Percentiles rank a stretch among this genome's conserved stretches.
These are phyloP conservation scores for Nycteola revayana DNA, from an alignment of 2,888 invertebrate genomes.

Conservation along the genomic window DNA sequence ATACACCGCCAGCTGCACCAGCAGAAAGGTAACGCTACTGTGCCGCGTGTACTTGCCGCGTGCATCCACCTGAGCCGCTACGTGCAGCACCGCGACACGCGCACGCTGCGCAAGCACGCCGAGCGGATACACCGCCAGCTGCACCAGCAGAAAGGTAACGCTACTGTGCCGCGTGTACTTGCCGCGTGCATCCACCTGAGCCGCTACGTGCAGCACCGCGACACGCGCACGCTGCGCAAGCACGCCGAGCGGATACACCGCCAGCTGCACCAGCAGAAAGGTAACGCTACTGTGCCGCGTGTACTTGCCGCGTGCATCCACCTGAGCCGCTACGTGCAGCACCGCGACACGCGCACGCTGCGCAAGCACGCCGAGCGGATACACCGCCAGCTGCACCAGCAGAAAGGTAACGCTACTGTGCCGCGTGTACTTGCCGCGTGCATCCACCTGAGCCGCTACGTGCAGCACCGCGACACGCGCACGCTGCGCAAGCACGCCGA, in stretches of 20 bases:
- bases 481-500: conserved; percentile 87
- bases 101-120: conserved; percentile 86
- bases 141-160: too few relatives aligned
- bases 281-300: too few relatives aligned
- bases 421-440: too few relatives aligned
- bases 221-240: conserved; percentile 87
- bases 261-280: conserved; percentile 77
- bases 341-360: conserved; percentile 89
- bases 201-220: conserved; percentile 89
- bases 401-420: too few relatives aligned
- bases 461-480: conserved; percentile 89
- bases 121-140: conserved; percentile 85
- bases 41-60: too few relatives aligned
- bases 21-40: too few relatives aligned
- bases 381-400: conserved; percentile 81
- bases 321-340: conserved; percentile 88
- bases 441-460: conserved; percentile 88
- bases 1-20: conserved; percentile 84
- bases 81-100: conserved; percentile 89
- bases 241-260: conserved; percentile 87
- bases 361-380: conserved; percentile 87
- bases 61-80: conserved; percentile 89
- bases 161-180: too few relatives aligned
- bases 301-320: too few relatives aligned
- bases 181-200: conserved; percentile 90